Evolutionary conservation across 2,797 vertebrate genomes (phyloP).

Genomic region (Sylvia borin): DNA sequence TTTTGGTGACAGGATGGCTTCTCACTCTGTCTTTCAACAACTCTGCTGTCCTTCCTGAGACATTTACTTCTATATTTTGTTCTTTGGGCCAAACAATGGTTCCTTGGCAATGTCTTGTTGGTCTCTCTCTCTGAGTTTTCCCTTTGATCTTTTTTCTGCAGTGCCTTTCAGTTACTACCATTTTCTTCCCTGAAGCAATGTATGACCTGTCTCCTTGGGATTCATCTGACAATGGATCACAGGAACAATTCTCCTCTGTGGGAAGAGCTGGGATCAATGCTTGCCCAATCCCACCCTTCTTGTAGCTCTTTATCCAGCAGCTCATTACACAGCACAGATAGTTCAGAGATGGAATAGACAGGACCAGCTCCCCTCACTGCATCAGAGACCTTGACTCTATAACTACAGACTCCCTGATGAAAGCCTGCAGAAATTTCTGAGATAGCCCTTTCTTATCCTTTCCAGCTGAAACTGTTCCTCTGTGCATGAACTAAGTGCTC

Average conservation of each 20-base stretch:
- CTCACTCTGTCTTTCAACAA: not conserved
- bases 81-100: not conserved
- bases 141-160: not conserved
- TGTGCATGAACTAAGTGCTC: not conserved
- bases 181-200: not conserved
- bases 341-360: not conserved
- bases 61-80: not conserved
- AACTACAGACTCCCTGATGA: not conserved
- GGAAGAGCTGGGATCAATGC: not conserved
- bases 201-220: not conserved
- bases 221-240: not conserved
- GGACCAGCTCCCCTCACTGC: not conserved
- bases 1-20: not conserved
- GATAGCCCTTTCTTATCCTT: not conserved
- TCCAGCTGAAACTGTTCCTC: not conserved
- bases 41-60: not conserved
- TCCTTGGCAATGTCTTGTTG: fast-evolving
- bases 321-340: not conserved
- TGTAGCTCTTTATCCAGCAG: not conserved
- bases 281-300: not conserved
- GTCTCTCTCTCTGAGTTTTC: not conserved
- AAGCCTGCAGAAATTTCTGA: not conserved
- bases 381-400: not conserved
- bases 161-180: not conserved
- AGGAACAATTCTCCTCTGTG: not conserved